A percentile compares a stretch with the other conserved stretches of the same genome.
These are phyloP conservation scores for Lucinisca nassula DNA, from an alignment of 2,888 invertebrate species.

Conservation along the genomic window DNA sequence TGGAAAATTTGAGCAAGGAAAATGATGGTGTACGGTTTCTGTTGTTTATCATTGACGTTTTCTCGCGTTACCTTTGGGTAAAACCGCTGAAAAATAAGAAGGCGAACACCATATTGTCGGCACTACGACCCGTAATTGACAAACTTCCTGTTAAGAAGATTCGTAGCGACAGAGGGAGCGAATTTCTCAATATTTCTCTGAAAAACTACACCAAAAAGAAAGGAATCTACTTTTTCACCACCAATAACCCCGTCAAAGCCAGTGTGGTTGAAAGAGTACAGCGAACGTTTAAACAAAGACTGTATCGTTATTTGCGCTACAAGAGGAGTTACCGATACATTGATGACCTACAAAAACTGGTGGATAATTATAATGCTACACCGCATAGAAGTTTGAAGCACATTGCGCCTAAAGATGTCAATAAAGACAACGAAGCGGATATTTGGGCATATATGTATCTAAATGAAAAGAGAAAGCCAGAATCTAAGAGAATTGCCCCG, in stretches of 20 bases:
- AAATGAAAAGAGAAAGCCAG: not conserved
- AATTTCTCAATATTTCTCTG: constrained; percentile 27
- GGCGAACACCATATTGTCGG: not conserved
- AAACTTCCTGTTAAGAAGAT: not conserved
- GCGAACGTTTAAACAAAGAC: not conserved
- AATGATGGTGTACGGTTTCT: constrained; percentile 33
- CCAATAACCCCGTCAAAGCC: constrained; percentile 31
- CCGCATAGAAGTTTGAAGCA: constrained; percentile 56
- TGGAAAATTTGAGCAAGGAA: constrained; percentile 40
- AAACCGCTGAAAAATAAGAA: constrained; percentile 23
- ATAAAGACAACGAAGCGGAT: constrained; percentile 51
- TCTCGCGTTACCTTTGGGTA: constrained; percentile 32
- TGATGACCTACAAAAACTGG: constrained; percentile 48
- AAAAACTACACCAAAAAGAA: constrained; percentile 32
- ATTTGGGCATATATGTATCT: constrained; percentile 49
- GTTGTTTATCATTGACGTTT: constrained; percentile 40
- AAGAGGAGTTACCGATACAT: constrained; percentile 46
- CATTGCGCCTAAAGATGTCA: constrained; percentile 55
- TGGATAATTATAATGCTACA: constrained; percentile 53
- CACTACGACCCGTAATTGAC: not conserved
- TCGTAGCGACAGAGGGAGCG: constrained; percentile 22
- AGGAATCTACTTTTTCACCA: constrained; percentile 29
- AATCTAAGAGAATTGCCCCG: not conserved
- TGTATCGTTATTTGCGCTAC: constrained; percentile 18
- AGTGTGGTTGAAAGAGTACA: constrained; percentile 23